A percentile compares a stretch with the other conserved stretches of the same genome.
Evolutionary conservation across 2,113 vertebrate species (phyloP).

Genomic region (Reinhardtius hippoglossoides): DNA sequence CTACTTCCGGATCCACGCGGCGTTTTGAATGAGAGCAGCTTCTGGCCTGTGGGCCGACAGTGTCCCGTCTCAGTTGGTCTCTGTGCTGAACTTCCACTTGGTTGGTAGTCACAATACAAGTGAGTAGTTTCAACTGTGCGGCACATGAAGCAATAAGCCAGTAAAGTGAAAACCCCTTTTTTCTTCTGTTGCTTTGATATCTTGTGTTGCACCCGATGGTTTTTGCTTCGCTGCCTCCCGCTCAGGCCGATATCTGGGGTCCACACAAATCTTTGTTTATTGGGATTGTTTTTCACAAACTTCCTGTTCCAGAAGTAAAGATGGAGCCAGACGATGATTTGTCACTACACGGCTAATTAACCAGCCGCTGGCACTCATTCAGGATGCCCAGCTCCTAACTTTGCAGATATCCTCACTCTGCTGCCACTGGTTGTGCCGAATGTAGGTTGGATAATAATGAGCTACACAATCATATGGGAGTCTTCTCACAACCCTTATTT

Average conservation of each 20-base stretch:
- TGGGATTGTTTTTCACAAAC: neutral
- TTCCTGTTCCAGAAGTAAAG: neutral
- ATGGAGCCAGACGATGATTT: neutral
- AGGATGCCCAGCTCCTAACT: neutral
- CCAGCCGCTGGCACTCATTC: neutral
- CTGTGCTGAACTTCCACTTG: neutral
- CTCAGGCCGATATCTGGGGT: neutral
- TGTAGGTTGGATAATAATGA: constrained; percentile 2
- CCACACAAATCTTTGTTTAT: neutral
- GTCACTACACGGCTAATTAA: neutral
- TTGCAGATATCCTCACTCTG: neutral
- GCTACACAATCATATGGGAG: constrained; percentile 24
- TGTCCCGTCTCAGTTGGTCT: neutral
- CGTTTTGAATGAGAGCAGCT: constrained; percentile 11
- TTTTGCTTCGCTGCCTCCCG: neutral
- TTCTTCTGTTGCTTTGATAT: too few species aligned
- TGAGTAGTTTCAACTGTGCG: neutral
- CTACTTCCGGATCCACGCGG: constrained; percentile 2
- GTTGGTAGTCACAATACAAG: too few species aligned
- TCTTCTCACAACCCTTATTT: constrained; percentile 50
- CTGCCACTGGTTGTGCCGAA: neutral
- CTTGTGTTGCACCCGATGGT: too few species aligned
- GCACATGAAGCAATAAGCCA: neutral
- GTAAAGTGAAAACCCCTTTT: neutral
- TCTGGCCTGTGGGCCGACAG: neutral